These are phyloP conservation scores for Ephialtes manifestator DNA, from an alignment of 2,888 invertebrate species.

Conservation along the genomic window DNA sequence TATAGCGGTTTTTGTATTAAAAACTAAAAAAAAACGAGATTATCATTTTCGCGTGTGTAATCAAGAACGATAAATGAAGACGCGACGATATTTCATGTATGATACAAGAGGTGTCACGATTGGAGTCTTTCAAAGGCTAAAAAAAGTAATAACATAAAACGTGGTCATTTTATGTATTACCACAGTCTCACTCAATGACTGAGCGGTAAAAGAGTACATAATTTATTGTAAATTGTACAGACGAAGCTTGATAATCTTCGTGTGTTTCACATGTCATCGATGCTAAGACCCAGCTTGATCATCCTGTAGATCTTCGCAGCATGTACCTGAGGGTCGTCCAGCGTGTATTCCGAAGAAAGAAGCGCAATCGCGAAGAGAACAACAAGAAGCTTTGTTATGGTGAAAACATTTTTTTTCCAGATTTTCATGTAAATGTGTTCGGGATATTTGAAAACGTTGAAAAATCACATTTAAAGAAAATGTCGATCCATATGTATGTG, in stretches of 20 bases:
- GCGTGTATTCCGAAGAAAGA: constrained; percentile 97
- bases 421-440: too few relatives aligned
- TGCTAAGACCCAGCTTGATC: constrained; percentile 99
- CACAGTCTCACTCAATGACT: constrained; percentile 74
- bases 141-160: constrained; percentile 78
- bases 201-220: constrained; percentile 66
- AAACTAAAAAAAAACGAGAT: not conserved
- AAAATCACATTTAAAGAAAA: too few relatives aligned
- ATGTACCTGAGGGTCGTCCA: constrained; percentile 98
- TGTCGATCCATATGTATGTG: too few relatives aligned
- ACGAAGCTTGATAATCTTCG: constrained; percentile 3
- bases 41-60: constrained; percentile 17
- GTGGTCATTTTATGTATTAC: constrained; percentile 64
- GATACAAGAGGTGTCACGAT: constrained; percentile 70
- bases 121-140: constrained; percentile 5
- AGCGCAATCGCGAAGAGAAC: constrained; percentile 98
- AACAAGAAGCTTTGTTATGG: too few relatives aligned
- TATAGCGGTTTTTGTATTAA: constrained; percentile 18
- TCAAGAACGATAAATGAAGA: constrained; percentile 74
- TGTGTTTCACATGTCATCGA: constrained; percentile 90
- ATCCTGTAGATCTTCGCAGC: constrained; percentile 98
- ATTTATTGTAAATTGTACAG: constrained; percentile 53
- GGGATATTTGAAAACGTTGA: too few relatives aligned
- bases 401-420: too few relatives aligned
- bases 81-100: constrained; percentile 70